Evolutionary conservation across 2,797 vertebrate genomes (phyloP), one percentile per base, ranked within the genome.

Genomic region (Thalassophryne amazonica): DNA sequence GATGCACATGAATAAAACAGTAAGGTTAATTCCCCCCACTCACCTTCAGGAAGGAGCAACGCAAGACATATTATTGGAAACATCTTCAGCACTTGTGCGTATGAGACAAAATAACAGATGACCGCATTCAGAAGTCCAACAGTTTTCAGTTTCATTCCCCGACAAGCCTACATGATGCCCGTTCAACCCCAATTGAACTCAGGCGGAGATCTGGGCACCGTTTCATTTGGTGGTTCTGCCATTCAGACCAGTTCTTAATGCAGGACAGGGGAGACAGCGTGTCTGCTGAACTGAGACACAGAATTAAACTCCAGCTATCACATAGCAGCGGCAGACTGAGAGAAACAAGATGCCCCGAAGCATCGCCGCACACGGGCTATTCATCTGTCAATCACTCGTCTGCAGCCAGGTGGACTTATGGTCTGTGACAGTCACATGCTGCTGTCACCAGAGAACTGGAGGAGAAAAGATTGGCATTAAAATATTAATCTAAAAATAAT

Each of bases 231-330:
- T 40, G 45, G 11, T 61, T 58, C 29, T 27, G 23, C n/a, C 49
- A 28, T 41, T 36, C 36, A 17, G 41, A 12, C 33, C 49, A 22
- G 60, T 61, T 54, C 68, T 70, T 40, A 68, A 36, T 20, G 72
- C 71, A 79, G 79, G 73, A 78, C 75, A 69, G 73, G 59, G 43
- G 80, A 69, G 67, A 39, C 52, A 19, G 64, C 70, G 25, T 56
- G 80, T 75, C 84, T 66, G 46, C 73, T 27, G 58, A n/a, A 52
- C 70, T 24, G 63, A 69, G 61, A 62, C 58, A 20, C 23, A 84
- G 81, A 89, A 90, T 76, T 73, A 76, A 88, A 91, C 80, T 83
- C 85, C 48, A 39, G 84, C 78, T 90, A 89, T 92, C 89, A 73
- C 61, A 58, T 92, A 50, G 79, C 90, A 78, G 65, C 66, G 47